Conservation (phyloP, 2,113 vertebrate species). For the Sarotherodon lohbergeri region DNA sequence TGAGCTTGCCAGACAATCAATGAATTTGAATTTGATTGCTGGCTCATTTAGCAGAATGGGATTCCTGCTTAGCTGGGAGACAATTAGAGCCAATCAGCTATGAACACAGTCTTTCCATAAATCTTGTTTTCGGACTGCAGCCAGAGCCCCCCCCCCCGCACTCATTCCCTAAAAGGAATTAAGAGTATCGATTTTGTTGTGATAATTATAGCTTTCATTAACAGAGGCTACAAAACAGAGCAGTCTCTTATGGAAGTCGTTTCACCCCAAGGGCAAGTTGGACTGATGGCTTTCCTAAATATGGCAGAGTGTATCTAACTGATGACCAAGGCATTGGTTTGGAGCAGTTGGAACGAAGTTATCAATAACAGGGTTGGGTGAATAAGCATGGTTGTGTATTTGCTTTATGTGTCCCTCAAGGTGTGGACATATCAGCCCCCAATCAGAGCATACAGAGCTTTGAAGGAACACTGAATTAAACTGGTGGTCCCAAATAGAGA, state of each 20-base stretch:
- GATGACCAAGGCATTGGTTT: not conserved
- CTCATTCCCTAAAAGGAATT: slow-evolving; percentile 1
- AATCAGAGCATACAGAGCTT: not conserved
- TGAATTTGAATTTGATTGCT: slow-evolving; percentile 46
- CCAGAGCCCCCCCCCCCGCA: not conserved
- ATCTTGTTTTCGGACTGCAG: slow-evolving; percentile 36
- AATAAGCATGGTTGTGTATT: not conserved
- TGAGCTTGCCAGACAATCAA: slow-evolving; percentile 26
- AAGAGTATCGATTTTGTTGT: slow-evolving; percentile 40
- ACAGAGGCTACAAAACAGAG: slow-evolving; percentile 17
- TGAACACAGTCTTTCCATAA: slow-evolving; percentile 45
- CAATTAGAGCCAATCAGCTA: slow-evolving; percentile 58
- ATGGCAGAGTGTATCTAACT: not conserved
- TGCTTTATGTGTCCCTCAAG: not conserved
- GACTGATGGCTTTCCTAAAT: not conserved
- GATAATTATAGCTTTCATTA: slow-evolving; percentile 59
- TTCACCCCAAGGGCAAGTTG: slow-evolving; percentile 1
- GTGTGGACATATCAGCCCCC: not conserved
- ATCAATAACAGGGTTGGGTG: not conserved
- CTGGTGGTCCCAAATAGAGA: not conserved
- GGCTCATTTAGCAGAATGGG: slow-evolving; percentile 47
- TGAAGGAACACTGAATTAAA: not conserved
- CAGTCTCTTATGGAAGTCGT: not conserved
- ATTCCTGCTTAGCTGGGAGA: slow-evolving; percentile 51
- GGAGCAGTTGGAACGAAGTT: not conserved